Evolutionary conservation across 2,888 invertebrate genomes (phyloP), one percentile per base, ranked within the genome.

Genomic region (Notocelia uddmanniana): DNA sequence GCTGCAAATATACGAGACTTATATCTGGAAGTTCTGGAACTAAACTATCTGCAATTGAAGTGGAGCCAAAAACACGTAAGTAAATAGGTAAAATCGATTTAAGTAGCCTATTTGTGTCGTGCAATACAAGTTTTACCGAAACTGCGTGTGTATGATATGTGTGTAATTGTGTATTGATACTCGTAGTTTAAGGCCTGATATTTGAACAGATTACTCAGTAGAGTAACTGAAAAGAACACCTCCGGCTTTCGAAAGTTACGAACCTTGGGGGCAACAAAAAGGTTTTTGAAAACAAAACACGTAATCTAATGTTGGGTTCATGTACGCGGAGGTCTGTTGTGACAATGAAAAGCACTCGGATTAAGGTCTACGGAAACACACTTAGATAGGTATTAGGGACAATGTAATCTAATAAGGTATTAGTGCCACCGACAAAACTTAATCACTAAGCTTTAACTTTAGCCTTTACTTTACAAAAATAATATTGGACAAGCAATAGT

Each of bases 271-370:
- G n/a, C 18, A 58, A 21, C 21, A 66, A 58, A 52, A 45, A 59
- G 57, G 54, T 41, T 66, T 45, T 66, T 48, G 31, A 60, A 67
- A 66, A 67, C 66, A 71, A 71, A 67, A 34, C 66, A 59, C 66
- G 54, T 71, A 66, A 71, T 71, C 70, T 71, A 59, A n/a, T 71
- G 60, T 71, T 71, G 66, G 59, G 66, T 48, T 45, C 54, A 71
- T 68, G 37, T 37, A 59, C 19, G 54, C 26, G 21, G 64, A 50
- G 37, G n/a, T 64, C 63, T 64, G 48, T 50, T 48, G 50, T 66
- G 70, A 67, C 66, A 67, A 48, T 59, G 66, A 70, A 67, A 67
- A 60, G 71, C 60, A 71, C 71, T 71, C 19, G 19, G 66, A 71
- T 21, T 66, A 31, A 54, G 18, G 48, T 45, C 68, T 52, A 41